Conservation (phyloP, 1,140 invertebrate genomes). For the Acyrthosiphon pisum region DNA sequence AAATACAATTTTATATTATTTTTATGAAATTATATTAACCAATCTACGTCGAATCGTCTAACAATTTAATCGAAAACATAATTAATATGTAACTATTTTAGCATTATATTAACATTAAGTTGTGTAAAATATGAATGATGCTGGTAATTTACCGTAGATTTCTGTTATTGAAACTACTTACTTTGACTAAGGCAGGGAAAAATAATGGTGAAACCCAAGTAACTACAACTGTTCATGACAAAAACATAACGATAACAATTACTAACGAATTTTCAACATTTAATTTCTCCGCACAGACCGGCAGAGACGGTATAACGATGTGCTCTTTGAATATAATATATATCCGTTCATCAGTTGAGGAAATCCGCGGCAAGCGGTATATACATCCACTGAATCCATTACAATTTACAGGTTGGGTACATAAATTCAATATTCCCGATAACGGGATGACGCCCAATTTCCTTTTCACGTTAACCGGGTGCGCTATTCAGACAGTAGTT, state of each 20-base stretch:
- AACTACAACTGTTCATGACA: not conserved
- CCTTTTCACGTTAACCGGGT: not conserved
- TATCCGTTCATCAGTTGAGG: not conserved
- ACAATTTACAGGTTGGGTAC: not conserved
- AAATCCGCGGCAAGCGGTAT: not conserved
- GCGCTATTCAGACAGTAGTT: not conserved
- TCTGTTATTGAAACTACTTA: not conserved
- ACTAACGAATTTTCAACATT: not conserved
- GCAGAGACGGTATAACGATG: too few relatives aligned
- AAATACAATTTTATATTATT: not conserved
- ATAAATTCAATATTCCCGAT: not conserved
- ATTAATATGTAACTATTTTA: not conserved
- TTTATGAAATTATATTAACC: not conserved
- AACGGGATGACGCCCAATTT: not conserved
- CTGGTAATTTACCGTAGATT: not conserved
- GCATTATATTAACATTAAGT: too few relatives aligned
- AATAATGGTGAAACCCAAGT: not conserved
- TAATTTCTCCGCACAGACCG: not conserved
- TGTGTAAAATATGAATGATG: not conserved
- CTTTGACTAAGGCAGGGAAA: not conserved
- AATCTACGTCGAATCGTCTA: not conserved
- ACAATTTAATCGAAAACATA: not conserved
- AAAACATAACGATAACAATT: not conserved
- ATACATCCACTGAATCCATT: not conserved
- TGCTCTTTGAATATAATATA: not conserved